These are phyloP conservation scores for Tribolium castaneum DNA, from an alignment of 1,140 invertebrate genomes.

Conservation along the genomic window DNA sequence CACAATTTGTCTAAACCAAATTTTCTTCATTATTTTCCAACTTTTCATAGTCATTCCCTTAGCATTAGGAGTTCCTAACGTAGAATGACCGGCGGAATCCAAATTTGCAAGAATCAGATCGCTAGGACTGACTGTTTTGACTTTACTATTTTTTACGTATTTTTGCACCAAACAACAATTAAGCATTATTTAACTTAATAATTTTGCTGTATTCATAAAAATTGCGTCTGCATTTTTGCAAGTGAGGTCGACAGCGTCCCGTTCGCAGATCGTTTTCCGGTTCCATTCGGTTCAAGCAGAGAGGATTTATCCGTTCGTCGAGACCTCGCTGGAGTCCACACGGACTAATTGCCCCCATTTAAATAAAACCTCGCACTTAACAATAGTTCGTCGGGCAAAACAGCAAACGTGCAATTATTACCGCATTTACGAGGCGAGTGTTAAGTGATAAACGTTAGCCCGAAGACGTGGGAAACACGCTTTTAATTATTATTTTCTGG, in stretches of 20 bases:
- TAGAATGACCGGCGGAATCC: no score
- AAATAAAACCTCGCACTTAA: constrained; percentile 35
- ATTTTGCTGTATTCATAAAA: no score
- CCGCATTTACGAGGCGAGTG: constrained; percentile 20
- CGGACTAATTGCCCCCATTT: constrained; percentile 29
- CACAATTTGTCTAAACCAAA: no score
- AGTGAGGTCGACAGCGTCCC: background rate
- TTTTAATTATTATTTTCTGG: constrained; percentile 29
- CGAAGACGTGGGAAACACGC: constrained; percentile 30
- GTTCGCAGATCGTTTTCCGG: background rate
- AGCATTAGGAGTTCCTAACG: no score
- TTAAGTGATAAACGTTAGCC: constrained; percentile 29
- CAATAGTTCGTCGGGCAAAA: constrained; percentile 20
- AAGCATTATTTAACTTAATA: no score
- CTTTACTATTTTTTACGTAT: no score
- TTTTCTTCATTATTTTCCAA: no score
- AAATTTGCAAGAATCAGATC: no score
- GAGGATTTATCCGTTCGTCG: background rate
- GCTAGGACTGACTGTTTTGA: no score
- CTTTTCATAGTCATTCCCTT: no score
- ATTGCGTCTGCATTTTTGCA: no score
- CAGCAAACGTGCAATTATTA: constrained; percentile 25
- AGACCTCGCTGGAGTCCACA: constrained; percentile 17
- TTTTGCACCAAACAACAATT: no score
- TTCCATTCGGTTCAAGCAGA: background rate